Percentiles rank a stretch among this genome's conserved stretches.
Conservation (phyloP, 2,113 vertebrate genomes). For the Casuarius casuarius region DNA sequence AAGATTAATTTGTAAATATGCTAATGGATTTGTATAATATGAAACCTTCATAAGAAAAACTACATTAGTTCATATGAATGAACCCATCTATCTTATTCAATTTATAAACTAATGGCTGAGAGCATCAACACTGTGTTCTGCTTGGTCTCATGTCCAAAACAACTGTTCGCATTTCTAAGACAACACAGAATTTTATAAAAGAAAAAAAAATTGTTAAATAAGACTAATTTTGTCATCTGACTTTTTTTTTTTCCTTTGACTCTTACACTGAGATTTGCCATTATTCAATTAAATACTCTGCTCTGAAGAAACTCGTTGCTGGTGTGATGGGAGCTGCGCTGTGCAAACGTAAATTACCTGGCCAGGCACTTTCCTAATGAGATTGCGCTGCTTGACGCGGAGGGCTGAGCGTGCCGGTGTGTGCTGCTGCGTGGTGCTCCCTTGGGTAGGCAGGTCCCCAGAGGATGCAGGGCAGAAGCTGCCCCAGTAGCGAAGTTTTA, state of each 20-base stretch:
- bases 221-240: not conserved
- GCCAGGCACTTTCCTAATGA: rapidly evolving
- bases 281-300: not conserved
- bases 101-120: conserved; percentile 78
- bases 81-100: conserved; percentile 81
- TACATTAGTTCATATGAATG: conserved; percentile 82
- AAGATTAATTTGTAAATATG: conserved; percentile 88
- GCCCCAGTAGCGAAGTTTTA: rapidly evolving
- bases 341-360: rapidly evolving
- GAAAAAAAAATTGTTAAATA: not conserved
- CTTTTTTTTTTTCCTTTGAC: not conserved
- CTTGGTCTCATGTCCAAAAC: conserved; percentile 58
- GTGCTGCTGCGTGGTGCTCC: not conserved
- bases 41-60: conserved; percentile 80
- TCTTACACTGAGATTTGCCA: not conserved
- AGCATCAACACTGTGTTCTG: conserved; percentile 71
- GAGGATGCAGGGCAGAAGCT: not conserved
- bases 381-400: not conserved
- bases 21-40: conserved; percentile 84
- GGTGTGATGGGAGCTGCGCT: rapidly evolving
- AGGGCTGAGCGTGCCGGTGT: not conserved
- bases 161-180: conserved; percentile 49
- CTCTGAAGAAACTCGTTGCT: not conserved
- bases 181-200: not conserved
- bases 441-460: rapidly evolving